Conservation (phyloP, 30 jellyfish, hydroid and myxozoan genomes). For the Turritopsis dohrnii region DNA sequence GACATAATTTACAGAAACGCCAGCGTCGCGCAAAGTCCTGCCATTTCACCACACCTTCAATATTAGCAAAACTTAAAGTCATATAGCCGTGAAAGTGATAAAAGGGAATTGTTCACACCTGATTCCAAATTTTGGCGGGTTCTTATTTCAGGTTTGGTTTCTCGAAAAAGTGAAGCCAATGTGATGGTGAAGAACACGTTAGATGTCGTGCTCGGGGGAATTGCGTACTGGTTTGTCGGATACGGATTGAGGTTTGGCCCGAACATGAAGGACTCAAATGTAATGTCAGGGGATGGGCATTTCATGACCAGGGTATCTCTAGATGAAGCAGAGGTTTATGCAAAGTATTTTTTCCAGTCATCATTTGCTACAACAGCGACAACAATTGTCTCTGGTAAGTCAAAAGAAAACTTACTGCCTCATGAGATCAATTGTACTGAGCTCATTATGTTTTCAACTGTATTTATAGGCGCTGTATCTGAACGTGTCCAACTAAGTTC, state of each 20-base stretch:
- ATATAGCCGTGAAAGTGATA: too few relatives aligned
- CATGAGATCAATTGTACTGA: too few relatives aligned
- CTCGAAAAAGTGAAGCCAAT: slow-evolving; percentile 45
- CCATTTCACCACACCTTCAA: too few relatives aligned
- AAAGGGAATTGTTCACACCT: too few relatives aligned
- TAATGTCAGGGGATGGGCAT: slow-evolving; percentile 31
- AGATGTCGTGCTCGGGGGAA: slow-evolving; percentile 42
- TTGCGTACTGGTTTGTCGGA: slow-evolving; percentile 42
- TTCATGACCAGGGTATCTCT: not conserved
- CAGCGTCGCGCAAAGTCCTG: too few relatives aligned
- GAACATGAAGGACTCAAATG: not conserved
- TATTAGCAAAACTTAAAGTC: too few relatives aligned
- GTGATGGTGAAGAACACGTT: slow-evolving; percentile 36
- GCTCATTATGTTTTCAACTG: not conserved
- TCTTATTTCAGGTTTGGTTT: slow-evolving; percentile 25
- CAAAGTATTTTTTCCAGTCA: slow-evolving; percentile 38
- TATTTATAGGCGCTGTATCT: slow-evolving; percentile 34
- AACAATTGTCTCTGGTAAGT: slow-evolving; percentile 39
- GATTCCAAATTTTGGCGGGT: too few relatives aligned
- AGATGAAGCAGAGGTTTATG: slow-evolving; percentile 15
- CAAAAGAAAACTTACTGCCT: too few relatives aligned
- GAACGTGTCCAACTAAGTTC: slow-evolving; percentile 34
- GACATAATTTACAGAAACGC: too few relatives aligned
- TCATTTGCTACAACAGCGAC: slow-evolving; percentile 52
- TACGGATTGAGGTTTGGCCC: slow-evolving; percentile 37